Conservation (phyloP, 1,140 invertebrate genomes). For the Ganaspis sp. region DNA sequence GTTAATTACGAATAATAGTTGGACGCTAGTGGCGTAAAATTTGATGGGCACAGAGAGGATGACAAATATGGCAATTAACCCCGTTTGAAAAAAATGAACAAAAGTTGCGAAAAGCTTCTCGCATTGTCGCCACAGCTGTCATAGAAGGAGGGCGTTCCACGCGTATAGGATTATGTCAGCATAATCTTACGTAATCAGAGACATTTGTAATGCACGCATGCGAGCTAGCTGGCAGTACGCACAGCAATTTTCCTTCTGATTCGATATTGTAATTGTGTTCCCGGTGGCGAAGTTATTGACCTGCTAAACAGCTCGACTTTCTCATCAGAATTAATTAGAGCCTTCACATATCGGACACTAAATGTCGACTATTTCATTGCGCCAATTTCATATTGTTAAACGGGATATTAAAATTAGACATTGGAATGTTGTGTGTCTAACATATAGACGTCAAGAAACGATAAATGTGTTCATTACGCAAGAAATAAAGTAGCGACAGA, state of each 20-base stretch:
- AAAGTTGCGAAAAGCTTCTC: conserved; percentile 59
- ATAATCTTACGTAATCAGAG: conserved; percentile 72
- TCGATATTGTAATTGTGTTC: conserved; percentile 61
- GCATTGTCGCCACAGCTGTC: conserved; percentile 51
- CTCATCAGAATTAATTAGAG: conserved; percentile 24
- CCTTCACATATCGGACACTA: background rate
- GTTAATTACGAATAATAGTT: background rate
- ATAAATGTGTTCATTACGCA: conserved; percentile 10
- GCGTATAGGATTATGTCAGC: conserved; percentile 69
- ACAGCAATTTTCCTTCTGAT: conserved; percentile 66
- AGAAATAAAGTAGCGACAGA: conserved; percentile 9
- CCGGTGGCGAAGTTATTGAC: conserved; percentile 58
- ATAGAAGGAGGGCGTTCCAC: conserved; percentile 68
- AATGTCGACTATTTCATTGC: conserved; percentile 1
- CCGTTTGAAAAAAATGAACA: conserved; percentile 44
- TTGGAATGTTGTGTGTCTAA: conserved; percentile 9
- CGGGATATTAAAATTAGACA: conserved; percentile 10
- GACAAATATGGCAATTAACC: conserved; percentile 29
- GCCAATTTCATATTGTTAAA: conserved; percentile 10
- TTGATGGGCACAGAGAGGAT: background rate
- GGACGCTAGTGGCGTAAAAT: background rate
- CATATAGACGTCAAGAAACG: conserved; percentile 8
- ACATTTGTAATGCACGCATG: conserved; percentile 70
- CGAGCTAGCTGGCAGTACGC: conserved; percentile 59
- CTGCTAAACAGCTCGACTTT: conserved; percentile 17